phyloP scores from a whole-genome alignment of 2,797 vertebrate species.

The Pipistrellus kuhlii region DNA sequence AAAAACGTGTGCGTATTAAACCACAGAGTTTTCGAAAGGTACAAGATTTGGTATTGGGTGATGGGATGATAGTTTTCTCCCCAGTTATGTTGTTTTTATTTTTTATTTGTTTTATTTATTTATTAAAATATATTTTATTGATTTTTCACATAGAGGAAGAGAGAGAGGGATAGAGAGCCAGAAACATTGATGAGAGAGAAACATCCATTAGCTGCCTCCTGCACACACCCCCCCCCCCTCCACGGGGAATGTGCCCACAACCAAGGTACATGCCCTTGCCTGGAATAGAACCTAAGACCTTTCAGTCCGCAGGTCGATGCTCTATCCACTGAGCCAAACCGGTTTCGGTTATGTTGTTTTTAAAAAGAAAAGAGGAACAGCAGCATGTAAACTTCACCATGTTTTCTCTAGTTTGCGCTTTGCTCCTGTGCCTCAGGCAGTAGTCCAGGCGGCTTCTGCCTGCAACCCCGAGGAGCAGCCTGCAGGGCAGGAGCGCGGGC shows the following conservation, averaged over 20 bases:
- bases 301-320: too few relatives aligned
- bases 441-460: not conserved
- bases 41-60: not conserved
- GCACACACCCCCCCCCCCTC: too few relatives aligned
- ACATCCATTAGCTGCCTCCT: too few relatives aligned
- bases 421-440: not conserved
- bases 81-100: not conserved
- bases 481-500: not conserved
- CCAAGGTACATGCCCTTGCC: too few relatives aligned
- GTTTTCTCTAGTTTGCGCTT: not conserved
- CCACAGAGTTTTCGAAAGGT: conserved; percentile 24
- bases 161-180: too few relatives aligned
- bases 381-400: not conserved
- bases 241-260: too few relatives aligned
- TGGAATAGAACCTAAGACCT: too few relatives aligned
- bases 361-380: not conserved
- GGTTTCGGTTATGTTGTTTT: not conserved
- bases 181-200: too few relatives aligned
- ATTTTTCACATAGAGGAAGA: too few relatives aligned
- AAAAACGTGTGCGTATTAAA: not conserved
- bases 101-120: too few relatives aligned
- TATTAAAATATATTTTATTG: too few relatives aligned
- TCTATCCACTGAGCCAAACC: too few relatives aligned
- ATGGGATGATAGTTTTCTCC: not conserved
- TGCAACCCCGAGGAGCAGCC: not conserved